phyloP scores from a whole-genome alignment of 2,888 invertebrate genomes.

The Diarsia mendica region DNA sequence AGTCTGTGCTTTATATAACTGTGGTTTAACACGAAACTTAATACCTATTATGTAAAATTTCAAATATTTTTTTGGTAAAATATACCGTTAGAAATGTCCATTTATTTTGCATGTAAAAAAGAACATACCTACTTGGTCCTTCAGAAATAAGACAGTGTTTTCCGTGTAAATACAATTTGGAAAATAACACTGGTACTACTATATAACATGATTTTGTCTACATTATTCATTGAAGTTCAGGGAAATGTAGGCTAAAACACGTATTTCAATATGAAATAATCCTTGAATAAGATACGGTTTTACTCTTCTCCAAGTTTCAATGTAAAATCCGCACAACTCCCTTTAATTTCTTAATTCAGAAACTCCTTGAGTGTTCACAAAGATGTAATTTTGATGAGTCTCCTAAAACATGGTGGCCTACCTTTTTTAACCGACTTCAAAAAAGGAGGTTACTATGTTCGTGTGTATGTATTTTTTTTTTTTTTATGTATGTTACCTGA shows the following conservation, averaged over 20 bases:
- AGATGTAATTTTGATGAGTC: constrained; percentile 1
- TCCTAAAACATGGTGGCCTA: no score
- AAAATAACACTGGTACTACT: not conserved
- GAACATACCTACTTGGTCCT: not conserved
- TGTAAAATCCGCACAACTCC: no score
- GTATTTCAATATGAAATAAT: no score
- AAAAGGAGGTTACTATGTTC: no score
- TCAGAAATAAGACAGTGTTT: not conserved
- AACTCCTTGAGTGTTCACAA: not conserved
- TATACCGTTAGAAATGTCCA: not conserved
- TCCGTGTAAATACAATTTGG: not conserved
- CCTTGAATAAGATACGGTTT: no score
- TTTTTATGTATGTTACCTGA: no score
- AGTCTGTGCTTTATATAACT: not conserved
- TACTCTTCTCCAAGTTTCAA: no score
- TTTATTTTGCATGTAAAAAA: not conserved
- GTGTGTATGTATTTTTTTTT: no score
- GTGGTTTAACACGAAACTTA: not conserved
- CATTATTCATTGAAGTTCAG: not conserved
- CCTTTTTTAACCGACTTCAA: no score
- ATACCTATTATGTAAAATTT: not conserved
- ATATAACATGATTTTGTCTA: not conserved
- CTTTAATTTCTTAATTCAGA: not conserved
- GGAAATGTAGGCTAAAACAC: not conserved
- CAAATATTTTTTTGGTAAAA: not conserved